Conservation (phyloP, 2,113 vertebrate genomes). For the Phalacrocorax brasilianus region DNA sequence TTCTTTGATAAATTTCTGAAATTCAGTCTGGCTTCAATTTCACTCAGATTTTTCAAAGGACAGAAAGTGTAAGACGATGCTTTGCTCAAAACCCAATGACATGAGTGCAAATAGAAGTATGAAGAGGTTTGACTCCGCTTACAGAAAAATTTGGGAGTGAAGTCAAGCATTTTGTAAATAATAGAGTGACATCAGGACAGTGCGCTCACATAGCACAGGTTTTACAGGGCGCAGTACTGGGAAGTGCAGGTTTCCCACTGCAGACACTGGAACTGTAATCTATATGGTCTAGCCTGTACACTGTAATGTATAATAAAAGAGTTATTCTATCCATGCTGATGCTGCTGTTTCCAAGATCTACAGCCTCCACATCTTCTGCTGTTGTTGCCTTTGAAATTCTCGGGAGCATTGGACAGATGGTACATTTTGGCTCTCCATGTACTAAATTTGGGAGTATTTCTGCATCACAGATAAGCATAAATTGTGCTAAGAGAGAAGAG, state of each 20-base stretch:
- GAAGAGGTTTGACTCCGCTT: background rate
- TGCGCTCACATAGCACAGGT: background rate
- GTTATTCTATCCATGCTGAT: background rate
- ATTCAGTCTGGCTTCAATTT: background rate
- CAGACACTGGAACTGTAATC: background rate
- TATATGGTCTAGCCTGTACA: no score
- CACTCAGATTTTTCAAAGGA: background rate
- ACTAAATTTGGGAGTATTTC: background rate
- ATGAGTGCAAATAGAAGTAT: background rate
- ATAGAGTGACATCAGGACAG: background rate
- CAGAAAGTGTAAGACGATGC: background rate
- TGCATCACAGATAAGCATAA: background rate
- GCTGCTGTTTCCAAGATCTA: background rate
- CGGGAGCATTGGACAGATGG: background rate
- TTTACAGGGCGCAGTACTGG: background rate
- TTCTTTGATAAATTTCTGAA: background rate
- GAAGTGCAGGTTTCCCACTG: background rate
- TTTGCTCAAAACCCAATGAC: background rate
- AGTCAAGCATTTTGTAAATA: background rate
- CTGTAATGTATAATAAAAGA: background rate
- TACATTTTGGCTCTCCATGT: background rate
- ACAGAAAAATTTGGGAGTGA: background rate
- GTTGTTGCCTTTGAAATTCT: background rate
- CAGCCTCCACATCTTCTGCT: background rate
- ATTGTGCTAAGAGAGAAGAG: background rate